A percentile compares a stretch with the other conserved stretches of the same genome.
phyloP scores from a whole-genome alignment of 2,113 vertebrate genomes.

The Holacanthus passer region DNA sequence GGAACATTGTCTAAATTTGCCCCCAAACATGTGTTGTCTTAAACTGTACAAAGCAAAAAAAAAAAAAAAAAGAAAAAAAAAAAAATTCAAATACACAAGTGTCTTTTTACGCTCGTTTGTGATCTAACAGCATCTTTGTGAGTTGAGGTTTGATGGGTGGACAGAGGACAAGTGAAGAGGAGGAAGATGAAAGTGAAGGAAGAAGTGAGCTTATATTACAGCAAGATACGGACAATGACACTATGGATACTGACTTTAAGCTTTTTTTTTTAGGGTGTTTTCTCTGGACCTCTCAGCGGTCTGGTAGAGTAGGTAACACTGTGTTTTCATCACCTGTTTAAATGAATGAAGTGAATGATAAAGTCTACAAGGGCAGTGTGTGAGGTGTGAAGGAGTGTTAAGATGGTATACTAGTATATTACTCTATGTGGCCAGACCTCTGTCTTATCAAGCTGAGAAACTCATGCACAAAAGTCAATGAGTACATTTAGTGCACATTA shows the following conservation, averaged over 20 bases:
- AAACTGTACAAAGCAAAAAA: slow-evolving; percentile 63
- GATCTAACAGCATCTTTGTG: slow-evolving; percentile 61
- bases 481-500: too few relatives aligned
- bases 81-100: slow-evolving; percentile 40
- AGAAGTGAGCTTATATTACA: slow-evolving; percentile 49
- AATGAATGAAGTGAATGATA: slow-evolving; percentile 2
- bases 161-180: slow-evolving; percentile 12
- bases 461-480: not conserved
- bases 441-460: slow-evolving; percentile 8
- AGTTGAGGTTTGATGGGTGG: slow-evolving; percentile 46
- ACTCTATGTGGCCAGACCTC: not conserved
- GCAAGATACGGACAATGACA: slow-evolving; percentile 33
- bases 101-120: slow-evolving; percentile 41
- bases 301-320: not conserved
- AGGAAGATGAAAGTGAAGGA: slow-evolving; percentile 13
- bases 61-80: slow-evolving; percentile 47
- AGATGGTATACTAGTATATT: not conserved
- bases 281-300: slow-evolving; percentile 9
- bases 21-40: slow-evolving; percentile 38
- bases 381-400: slow-evolving; percentile 1
- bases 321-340: slow-evolving; percentile 8
- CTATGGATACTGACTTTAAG: slow-evolving; percentile 22
- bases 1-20: slow-evolving; percentile 48
- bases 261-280: slow-evolving; percentile 1
- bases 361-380: not conserved